Base-by-base conservation (phyloP, 2,888 invertebrate genomes). In the Pyralis farinalis region DNA sequence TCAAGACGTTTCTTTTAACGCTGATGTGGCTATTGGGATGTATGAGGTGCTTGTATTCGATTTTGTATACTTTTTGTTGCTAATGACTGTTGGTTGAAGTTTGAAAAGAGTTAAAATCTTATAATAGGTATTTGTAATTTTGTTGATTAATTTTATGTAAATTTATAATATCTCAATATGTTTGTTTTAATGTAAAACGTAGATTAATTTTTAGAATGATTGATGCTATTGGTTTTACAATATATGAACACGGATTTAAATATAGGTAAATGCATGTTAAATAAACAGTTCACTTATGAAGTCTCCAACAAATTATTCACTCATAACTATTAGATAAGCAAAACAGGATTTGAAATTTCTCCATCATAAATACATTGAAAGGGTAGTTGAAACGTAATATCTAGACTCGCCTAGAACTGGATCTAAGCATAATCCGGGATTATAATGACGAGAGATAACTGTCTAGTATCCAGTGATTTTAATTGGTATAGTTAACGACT, bases 1-100 rank as follows among this genome's bases (percentile, higher is more conserved):
- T 62, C 54, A 69, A 71, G 77, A 84, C 76, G 70, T 79, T 81
- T 82, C 82, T 83, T 78, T 83, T 80, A 82, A 62, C 71, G 62
- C 58, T 82, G 83, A 83, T 71, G 72, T 60, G 72, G 62, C 63
- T 83, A 85, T 85, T 82, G 80, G 78, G 72, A 78, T 71, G 73
- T 72, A 78, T 70, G 82, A 79, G 76, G 72, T 79, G 76, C 73
- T 71, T 64, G 65, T 63, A 57, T 60, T 54, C 52, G 56, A 70
- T 73, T 71, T 56, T 70, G 66, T 69, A 58, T 71, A 67, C 66
- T 76, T 72, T 73, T 73, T 70, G 62, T 60, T 61, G 51, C 75
- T 82, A 83, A 83, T 82, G 80, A 82, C 69, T 67, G 58, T 69
- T 70, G 65, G 69, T n/a, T n/a, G n/a, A n/a, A n/a, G n/a, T n/a